Evolutionary conservation across 2,888 invertebrate species (phyloP), one percentile per base, ranked within the genome.

Genomic region (Acanthosepion esculentum): DNA sequence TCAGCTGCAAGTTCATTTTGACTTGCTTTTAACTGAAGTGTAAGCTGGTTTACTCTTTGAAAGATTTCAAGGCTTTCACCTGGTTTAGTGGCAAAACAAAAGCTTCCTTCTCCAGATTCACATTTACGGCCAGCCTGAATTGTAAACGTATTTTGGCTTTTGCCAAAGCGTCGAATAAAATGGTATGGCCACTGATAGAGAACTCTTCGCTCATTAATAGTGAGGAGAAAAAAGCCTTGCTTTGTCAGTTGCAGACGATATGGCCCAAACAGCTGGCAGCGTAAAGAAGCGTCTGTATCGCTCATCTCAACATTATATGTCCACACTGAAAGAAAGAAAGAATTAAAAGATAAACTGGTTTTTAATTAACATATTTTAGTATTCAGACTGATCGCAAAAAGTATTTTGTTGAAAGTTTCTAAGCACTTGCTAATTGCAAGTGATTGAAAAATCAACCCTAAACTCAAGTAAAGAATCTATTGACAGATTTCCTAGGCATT

Each of bases 91-190:
- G 33, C 33, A 50, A 93, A 93, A 48, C 53, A 53, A 48, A 93
- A 94, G 41, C n/a, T 33, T 15, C 94, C 94, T 59, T 93, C 93
- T 59, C 94, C 94, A 3, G 93, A 93, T 55, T 93, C 64, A 20
- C 94, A 94, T n/a, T 93, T 59, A n/a, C 94, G 93, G 41, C 94
- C 94, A 48, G 94, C 94, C 33, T 94, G 93, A 94, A 94, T 78
- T 48, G 94, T 92, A 29, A 94, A 94, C 1, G 92, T 59, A 15
- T 6, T 59, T 20, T 20, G 20, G 7, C 29, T 48, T 92, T 92
- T 92, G 23, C 93, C 94, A 26, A 94, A 94, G n/a, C 94, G 91
- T 18, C 94, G 93, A 48, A 94, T 59, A 78, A 64, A 94, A 33
- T 78, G 92, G 33, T 92, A 93, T 0, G 94, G 94, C 94, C 94